These are phyloP conservation scores for Trissolcus brochymenae DNA, from an alignment of 2,888 invertebrate species.

Conservation along the genomic window DNA sequence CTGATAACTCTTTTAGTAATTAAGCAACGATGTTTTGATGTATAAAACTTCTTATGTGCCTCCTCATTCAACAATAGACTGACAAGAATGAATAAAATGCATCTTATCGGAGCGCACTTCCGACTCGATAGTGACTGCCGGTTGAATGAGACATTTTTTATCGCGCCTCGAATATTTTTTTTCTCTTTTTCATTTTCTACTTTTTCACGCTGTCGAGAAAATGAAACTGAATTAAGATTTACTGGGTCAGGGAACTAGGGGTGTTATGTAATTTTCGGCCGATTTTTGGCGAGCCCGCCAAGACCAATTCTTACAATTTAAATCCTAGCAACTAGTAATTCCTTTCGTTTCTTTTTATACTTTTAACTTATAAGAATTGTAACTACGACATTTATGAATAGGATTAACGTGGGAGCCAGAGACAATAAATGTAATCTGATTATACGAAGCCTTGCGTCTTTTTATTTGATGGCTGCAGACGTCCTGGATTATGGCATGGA, in stretches of 20 bases:
- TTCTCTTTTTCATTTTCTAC: background rate
- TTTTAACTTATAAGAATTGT: constrained; percentile 33
- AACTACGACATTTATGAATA: constrained; percentile 34
- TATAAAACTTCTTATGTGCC: constrained; percentile 1
- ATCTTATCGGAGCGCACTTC: constrained; percentile 17
- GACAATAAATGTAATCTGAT: constrained; percentile 77
- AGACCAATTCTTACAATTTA: background rate
- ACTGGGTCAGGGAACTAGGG: constrained; percentile 2
- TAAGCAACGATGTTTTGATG: too few species aligned
- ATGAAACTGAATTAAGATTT: background rate
- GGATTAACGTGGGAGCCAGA: constrained; percentile 72
- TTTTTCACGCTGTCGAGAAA: background rate
- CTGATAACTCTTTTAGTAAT: too few species aligned
- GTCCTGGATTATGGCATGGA: constrained; percentile 89
- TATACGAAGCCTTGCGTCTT: constrained; percentile 75
- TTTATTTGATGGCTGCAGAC: constrained; percentile 75
- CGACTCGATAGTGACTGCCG: constrained; percentile 16
- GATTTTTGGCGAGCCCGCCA: constrained; percentile 2
- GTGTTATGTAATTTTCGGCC: constrained; percentile 3
- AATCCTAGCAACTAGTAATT: constrained; percentile 1
- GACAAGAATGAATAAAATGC: background rate
- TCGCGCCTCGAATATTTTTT: background rate
- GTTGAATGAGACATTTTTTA: constrained; percentile 10
- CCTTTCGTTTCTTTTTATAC: constrained; percentile 24
- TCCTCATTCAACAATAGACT: constrained; percentile 9